Conservation (phyloP, 2,888 invertebrate genomes). For the Synanthedon myopaeformis region DNA sequence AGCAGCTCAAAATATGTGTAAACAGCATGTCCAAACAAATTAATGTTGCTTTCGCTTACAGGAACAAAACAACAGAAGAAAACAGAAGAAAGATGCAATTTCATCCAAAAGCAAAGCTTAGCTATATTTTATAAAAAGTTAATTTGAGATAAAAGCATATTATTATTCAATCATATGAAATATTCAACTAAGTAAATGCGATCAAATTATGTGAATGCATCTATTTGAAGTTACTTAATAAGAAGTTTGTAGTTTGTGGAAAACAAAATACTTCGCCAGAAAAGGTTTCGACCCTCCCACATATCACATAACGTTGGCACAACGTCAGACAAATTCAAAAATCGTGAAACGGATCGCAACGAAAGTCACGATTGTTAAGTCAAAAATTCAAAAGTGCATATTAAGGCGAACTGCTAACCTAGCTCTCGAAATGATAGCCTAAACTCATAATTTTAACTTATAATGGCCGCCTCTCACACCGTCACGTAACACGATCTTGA, state of each 20-base stretch:
- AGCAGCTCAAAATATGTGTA: too few relatives aligned
- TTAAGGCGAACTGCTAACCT: conserved; percentile 30
- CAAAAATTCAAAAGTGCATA: conserved; percentile 24
- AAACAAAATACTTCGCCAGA: background rate
- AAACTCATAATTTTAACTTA: conserved; percentile 36
- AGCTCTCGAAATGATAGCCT: conserved; percentile 45
- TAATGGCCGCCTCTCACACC: conserved; percentile 19
- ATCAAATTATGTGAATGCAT: background rate
- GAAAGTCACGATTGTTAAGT: conserved; percentile 39
- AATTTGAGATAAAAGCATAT: too few relatives aligned
- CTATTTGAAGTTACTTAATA: background rate
- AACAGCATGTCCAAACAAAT: too few relatives aligned
- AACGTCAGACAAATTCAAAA: conserved; percentile 31
- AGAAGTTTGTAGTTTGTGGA: too few relatives aligned
- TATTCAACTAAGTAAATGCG: too few relatives aligned
- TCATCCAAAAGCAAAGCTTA: too few relatives aligned
- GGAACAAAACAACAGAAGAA: too few relatives aligned
- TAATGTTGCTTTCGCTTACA: too few relatives aligned
- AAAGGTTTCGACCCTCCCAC: conserved; percentile 6
- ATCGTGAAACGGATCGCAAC: conserved; percentile 28
- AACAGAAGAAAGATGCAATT: too few relatives aligned
- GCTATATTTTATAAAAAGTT: too few relatives aligned
- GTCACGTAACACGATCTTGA: conserved; percentile 8
- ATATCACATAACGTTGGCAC: conserved; percentile 3
- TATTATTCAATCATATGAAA: too few relatives aligned